Evolutionary conservation across 2,888 invertebrate genomes (phyloP).

Genomic region (Sialis lutaria): DNA sequence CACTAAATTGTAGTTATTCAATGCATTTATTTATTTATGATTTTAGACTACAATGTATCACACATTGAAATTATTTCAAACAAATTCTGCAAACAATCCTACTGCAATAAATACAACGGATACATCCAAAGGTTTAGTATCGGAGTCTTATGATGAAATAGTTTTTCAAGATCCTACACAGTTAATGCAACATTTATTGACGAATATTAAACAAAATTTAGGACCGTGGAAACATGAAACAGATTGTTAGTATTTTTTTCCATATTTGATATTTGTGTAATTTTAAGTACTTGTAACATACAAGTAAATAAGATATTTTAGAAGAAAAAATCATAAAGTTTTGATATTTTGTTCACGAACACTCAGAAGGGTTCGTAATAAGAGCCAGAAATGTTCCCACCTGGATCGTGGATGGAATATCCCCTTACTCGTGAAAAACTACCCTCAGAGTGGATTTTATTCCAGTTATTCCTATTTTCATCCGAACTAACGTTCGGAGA

Average conservation of each 20-base stretch:
- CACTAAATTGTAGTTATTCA: neutral
- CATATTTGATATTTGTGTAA: slow-evolving; percentile 1
- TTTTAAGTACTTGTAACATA: too few relatives aligned
- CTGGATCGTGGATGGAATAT: too few relatives aligned
- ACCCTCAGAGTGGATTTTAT: too few relatives aligned
- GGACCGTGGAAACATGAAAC: slow-evolving; percentile 72
- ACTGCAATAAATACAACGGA: slow-evolving; percentile 24
- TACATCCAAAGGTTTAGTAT: slow-evolving; percentile 59
- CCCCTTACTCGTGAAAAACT: too few relatives aligned
- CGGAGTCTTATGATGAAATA: slow-evolving; percentile 92
- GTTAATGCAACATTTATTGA: slow-evolving; percentile 76
- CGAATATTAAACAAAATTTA: slow-evolving; percentile 53
- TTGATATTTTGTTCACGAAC: too few relatives aligned
- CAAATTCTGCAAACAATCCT: slow-evolving; percentile 26
- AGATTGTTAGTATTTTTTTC: slow-evolving; percentile 48
- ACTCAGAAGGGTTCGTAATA: too few relatives aligned
- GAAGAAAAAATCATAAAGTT: too few relatives aligned
- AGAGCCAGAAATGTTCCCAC: too few relatives aligned
- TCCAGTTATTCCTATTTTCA: too few relatives aligned
- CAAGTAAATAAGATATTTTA: too few relatives aligned
- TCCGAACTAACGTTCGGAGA: too few relatives aligned
- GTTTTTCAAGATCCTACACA: slow-evolving; percentile 84
- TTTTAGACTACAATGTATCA: slow-evolving; percentile 86
- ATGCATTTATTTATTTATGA: slow-evolving; percentile 7
- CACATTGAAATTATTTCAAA: slow-evolving; percentile 84